Evolutionary conservation across 2,888 invertebrate species (phyloP), one percentile per base, ranked within the genome.

Genomic region (Tipula helvola): DNA sequence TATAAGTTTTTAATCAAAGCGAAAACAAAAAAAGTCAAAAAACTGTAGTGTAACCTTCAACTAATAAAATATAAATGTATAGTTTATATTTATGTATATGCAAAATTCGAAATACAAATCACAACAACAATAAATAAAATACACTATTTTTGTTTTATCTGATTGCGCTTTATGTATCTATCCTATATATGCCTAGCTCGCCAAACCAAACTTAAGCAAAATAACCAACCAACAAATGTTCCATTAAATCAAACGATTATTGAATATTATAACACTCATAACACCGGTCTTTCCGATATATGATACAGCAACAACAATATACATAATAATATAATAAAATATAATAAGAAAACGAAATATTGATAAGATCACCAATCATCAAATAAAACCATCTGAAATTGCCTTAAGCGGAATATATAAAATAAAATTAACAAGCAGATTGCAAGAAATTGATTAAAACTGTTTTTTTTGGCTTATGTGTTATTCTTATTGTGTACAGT

Each of bases 351-450:
- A 71, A 71, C 28, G 71, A 71, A 71, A 71, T 71, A 71, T 71
- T 71, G 71, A 71, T 71, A 71, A 71, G 71, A 71, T 71, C 71
- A 28, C 71, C 71, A 71, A 71, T 71, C 71, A 71, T 71, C 71
- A 71, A 71, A 71, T 71, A 71, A 71, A 71, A 71, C 71, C 71
- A 71, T 71, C 71, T 71, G 28, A 71, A 28, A 71, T 71, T 71
- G 71, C 71, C 71, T 71, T 71, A 71, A 71, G 71, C 71, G 71
- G 71, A 71, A 71, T 71, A 71, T 71, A 71, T 71, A 71, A 71
- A 71, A 71, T 71, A 71, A 71, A 71, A 71, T 71, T 71, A 71
- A 71, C 71, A 71, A 71, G 71, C 71, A 71, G 71, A 71, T 71
- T 71, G 71, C 71, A 71, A 71, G 28, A 71, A 71, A 71, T 28